Evolutionary conservation across 2,797 vertebrate genomes (phyloP).

Genomic region (Pampus argenteus): DNA sequence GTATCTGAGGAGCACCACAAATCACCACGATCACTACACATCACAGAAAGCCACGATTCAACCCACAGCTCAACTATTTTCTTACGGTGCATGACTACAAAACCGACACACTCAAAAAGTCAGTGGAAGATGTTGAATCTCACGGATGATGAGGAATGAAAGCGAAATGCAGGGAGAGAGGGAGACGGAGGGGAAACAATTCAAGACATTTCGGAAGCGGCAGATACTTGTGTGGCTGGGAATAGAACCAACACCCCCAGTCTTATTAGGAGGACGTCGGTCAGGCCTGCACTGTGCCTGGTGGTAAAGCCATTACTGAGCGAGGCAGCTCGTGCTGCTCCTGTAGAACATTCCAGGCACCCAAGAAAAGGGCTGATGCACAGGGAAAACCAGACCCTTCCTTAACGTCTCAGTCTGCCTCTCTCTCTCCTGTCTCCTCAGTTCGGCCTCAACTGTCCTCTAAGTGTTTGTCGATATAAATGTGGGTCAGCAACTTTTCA

Average conservation of each 20-base stretch:
- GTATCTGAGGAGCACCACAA: conserved; percentile 87
- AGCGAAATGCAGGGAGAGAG: conserved; percentile 45
- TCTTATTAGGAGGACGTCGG: conserved; percentile 72
- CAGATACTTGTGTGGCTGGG: conserved; percentile 79
- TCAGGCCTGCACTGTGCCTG: conserved; percentile 69
- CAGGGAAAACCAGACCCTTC: conserved; percentile 76
- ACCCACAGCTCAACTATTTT: conserved; percentile 59
- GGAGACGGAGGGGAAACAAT: conserved; percentile 63
- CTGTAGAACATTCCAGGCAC: conserved; percentile 81
- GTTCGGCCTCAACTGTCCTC: conserved; percentile 34
- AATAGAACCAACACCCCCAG: conserved; percentile 78
- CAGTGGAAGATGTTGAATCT: conserved; percentile 56
- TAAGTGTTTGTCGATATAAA: conserved; percentile 32
- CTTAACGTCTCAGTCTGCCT: conserved; percentile 62
- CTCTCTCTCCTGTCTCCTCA: conserved; percentile 52
- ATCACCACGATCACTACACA: conserved; percentile 70
- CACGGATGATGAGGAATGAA: conserved; percentile 58
- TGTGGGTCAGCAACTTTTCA: conserved; percentile 52
- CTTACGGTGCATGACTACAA: conserved; percentile 52
- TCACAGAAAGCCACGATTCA: conserved; percentile 54
- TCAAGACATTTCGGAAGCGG: conserved; percentile 81
- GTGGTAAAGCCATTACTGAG: conserved; percentile 84
- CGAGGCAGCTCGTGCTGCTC: conserved; percentile 67
- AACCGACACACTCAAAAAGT: conserved; percentile 56
- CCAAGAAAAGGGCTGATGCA: conserved; percentile 83